Base-by-base conservation (phyloP, 2,888 invertebrate species). In the Ormyrus rosae region DNA sequence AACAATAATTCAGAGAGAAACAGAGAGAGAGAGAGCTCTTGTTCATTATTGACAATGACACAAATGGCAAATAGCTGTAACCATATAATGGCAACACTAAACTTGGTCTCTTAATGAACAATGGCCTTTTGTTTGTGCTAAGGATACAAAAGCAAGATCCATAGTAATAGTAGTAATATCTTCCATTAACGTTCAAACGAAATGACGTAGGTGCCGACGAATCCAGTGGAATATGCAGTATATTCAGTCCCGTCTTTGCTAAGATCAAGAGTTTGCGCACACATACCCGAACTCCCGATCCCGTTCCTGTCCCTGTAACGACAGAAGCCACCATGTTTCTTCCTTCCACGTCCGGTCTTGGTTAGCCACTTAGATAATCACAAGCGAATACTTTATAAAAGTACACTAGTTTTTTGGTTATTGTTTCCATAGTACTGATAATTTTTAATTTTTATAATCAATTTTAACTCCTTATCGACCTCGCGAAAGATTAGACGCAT, bases 321-420 rank as follows among this genome's bases (percentile, higher is more conserved):
- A 10, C 55, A n/a, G 19, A 34, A 34, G 34, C 34, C 34, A 34
- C 48, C 8, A 68, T 60, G 19, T 70, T 34, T 50, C 13, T 56
- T 64, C 69, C 84, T 73, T 82, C 84, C 34, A 84, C 83, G 11
- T 84, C 85, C 60, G 75, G 83, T 71, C 70, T 84, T 85, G 86
- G 84, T 85, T 83, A 85, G 84, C 78, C 48, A 56, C 58, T 55
- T 9, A 65, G 51, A 55, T 76, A 53, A 78, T 68, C 34, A 34
- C 34, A 68, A 75, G 19, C 46, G 19, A 34, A 50, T 50, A 56
- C 60, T 50, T 55, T 53, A 60, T 58, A 74, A 68, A 11, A 8
- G 4, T 34, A 34, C 34, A 34, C 34, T 34, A 34, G 34, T 34
- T 34, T 34, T 2, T 34, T 34, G 34, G 3, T 34, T 34, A 34